Conservation (phyloP, 1,140 invertebrate species). For the Eriosoma lanigerum region DNA sequence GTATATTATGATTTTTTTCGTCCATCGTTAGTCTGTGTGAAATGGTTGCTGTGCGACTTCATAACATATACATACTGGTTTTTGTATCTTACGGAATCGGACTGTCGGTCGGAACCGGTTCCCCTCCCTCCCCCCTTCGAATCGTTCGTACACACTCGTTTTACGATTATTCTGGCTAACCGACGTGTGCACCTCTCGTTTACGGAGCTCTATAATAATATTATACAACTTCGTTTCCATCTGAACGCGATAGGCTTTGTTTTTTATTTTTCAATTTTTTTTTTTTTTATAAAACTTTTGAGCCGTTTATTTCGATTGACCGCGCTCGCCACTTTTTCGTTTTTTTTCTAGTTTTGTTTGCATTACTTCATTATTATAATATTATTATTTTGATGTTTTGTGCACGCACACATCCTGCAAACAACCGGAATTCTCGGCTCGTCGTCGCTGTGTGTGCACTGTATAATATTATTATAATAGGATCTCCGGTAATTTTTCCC, state of each 20-base stretch:
- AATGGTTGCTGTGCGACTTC: neutral
- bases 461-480: neutral
- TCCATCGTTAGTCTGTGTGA: neutral
- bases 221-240: too few relatives aligned
- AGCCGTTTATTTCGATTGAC: constrained; percentile 13
- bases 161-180: neutral
- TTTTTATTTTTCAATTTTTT: neutral
- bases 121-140: neutral
- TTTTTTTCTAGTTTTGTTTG: neutral
- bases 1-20: neutral
- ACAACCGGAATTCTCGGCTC: neutral
- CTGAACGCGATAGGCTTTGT: neutral
- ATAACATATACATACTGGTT: neutral
- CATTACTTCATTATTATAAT: too few relatives aligned
- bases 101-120: constrained; percentile 3
- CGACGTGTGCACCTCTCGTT: too few relatives aligned
- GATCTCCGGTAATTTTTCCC: neutral
- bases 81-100: constrained; percentile 4
- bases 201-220: too few relatives aligned
- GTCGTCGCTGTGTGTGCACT: too few relatives aligned
- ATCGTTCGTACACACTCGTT: neutral
- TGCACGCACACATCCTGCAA: neutral
- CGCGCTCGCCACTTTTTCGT: neutral
- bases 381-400: neutral
- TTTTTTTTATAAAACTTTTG: neutral